A percentile compares a stretch with the other conserved stretches of the same genome.
phyloP scores from a whole-genome alignment of 2,113 vertebrate species.

The Rattus rattus region DNA sequence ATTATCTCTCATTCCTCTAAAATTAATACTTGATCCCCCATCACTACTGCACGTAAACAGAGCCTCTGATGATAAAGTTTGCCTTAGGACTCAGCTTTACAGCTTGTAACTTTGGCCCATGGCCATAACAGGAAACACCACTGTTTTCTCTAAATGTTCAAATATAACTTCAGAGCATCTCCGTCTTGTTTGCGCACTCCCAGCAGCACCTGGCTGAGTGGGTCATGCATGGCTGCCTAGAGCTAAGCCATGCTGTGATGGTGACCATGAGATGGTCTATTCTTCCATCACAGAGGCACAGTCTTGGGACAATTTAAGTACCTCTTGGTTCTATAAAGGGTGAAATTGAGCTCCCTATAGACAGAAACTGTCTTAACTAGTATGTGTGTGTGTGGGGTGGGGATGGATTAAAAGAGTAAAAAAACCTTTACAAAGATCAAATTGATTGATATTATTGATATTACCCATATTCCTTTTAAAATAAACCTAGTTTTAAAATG shows the following conservation, averaged over 20 bases:
- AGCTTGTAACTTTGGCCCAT: too few species aligned
- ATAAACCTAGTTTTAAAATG: not conserved
- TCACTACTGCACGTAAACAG: not conserved
- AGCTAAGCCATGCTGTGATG: accelerated
- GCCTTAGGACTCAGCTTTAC: not conserved
- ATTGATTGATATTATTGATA: not conserved
- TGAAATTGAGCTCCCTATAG: not conserved
- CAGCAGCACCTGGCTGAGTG: not conserved
- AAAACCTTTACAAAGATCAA: not conserved
- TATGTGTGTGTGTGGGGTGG: too few species aligned
- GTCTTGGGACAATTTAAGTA: not conserved
- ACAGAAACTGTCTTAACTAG: not conserved
- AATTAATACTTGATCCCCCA: not conserved
- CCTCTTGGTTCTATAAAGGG: not conserved
- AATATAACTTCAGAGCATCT: not conserved
- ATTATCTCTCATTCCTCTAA: not conserved
- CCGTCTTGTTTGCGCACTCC: not conserved
- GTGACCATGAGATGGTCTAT: not conserved
- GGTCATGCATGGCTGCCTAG: accelerated
- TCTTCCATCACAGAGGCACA: not conserved
- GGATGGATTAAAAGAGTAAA: not conserved
- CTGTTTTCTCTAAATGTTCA: not conserved
- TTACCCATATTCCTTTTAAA: constrained; percentile 5
- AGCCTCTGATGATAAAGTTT: not conserved
- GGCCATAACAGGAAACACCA: not conserved